Percentiles rank a stretch among this genome's conserved stretches.
Conservation (phyloP, 2,888 invertebrate genomes). For the Chymomyza procnemis region DNA sequence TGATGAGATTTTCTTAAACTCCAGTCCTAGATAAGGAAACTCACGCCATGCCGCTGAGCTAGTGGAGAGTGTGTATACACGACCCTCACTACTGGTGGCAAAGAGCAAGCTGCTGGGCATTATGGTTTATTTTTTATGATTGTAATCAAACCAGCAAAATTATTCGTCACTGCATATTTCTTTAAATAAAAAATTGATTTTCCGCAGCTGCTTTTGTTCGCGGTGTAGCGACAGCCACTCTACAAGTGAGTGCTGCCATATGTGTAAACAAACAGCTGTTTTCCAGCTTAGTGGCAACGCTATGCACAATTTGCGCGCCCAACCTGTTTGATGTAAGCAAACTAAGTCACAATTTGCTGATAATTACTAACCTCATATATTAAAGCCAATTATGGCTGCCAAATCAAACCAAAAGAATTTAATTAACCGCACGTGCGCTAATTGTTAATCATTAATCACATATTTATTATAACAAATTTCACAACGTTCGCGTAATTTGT, state of each 20-base stretch:
- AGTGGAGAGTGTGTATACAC: conserved; percentile 90
- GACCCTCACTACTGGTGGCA: conserved; percentile 92
- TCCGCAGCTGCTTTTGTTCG: background rate
- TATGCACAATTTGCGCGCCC: background rate
- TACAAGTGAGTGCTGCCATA: background rate
- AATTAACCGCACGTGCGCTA: background rate
- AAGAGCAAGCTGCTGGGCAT: conserved; percentile 88
- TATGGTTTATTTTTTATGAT: conserved; percentile 1
- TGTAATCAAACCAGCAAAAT: background rate
- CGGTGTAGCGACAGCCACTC: background rate
- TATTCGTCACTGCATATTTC: conserved; percentile 30
- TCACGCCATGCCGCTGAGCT: conserved; percentile 91
- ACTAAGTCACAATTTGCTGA: background rate
- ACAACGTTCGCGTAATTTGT: conserved; percentile 63
- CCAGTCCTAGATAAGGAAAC: conserved; percentile 88
- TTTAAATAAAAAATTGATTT: conserved; percentile 44
- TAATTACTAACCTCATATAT: background rate
- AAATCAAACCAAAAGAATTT: background rate
- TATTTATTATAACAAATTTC: conserved; percentile 71
- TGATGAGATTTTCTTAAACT: conserved; percentile 92
- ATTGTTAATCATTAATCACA: conserved; percentile 30
- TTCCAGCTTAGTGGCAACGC: background rate
- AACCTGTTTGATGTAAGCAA: background rate
- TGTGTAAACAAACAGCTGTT: background rate
- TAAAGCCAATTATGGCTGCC: background rate